Percentiles rank a stretch among this genome's conserved stretches.
Evolutionary conservation across 2,797 vertebrate species (phyloP).

Genomic region (Tangara arthus): DNA sequence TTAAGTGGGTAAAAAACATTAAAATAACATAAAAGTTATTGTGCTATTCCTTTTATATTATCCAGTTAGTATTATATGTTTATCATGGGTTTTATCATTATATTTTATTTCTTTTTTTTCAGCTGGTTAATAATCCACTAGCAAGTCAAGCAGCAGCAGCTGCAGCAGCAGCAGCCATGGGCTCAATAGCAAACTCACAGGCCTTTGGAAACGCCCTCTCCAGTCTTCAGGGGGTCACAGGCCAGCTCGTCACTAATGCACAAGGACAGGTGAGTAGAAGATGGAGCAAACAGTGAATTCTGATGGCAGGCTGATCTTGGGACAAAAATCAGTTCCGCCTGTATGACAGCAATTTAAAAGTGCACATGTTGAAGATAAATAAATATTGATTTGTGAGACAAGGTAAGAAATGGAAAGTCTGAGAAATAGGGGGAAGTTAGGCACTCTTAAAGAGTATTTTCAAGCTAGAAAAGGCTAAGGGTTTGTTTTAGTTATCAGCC

Average conservation of each 20-base stretch:
- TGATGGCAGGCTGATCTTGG: constrained; percentile 68
- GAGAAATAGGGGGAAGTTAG: constrained; percentile 20
- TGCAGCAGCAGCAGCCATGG: constrained; percentile 83
- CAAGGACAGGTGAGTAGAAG: constrained; percentile 96
- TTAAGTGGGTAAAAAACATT: neutral
- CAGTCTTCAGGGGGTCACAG: constrained; percentile 93
- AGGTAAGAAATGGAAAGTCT: constrained; percentile 49
- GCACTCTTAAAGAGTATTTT: neutral
- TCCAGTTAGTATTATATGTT: neutral
- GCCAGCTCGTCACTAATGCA: constrained; percentile 98
- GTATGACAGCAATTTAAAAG: constrained; percentile 70
- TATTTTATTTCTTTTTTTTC: constrained; percentile 68
- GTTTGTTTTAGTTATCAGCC: neutral
- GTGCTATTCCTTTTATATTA: neutral
- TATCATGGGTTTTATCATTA: constrained; percentile 27
- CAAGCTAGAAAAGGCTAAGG: neutral
- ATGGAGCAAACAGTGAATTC: constrained; percentile 67
- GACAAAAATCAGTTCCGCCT: constrained; percentile 69
- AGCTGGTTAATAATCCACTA: constrained; percentile 92
- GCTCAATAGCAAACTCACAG: constrained; percentile 92
- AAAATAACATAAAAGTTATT: neutral
- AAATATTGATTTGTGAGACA: constrained; percentile 69
- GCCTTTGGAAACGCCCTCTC: constrained; percentile 94
- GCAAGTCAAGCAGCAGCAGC: constrained; percentile 93
- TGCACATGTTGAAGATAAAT: constrained; percentile 49